Base-by-base conservation (phyloP, 2,113 vertebrate genomes). In the Equus quagga region DNA sequence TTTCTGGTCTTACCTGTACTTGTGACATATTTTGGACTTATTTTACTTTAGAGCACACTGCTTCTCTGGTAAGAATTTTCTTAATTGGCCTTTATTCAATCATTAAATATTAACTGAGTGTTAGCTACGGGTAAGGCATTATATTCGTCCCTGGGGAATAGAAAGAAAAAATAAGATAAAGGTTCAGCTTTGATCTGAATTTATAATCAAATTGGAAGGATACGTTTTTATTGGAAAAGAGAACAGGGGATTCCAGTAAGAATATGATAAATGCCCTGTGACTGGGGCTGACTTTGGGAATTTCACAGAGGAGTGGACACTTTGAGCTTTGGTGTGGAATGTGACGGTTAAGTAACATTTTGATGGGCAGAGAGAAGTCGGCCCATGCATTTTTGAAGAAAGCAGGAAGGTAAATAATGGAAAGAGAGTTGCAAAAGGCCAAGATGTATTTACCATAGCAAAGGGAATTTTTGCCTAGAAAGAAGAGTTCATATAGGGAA, bases 101-200 rank as follows among this genome's bases (percentile, higher is more conserved):
- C 92, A 95, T 96, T 97, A 98, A 96, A 93, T 97, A 96, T 97
- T 97, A 97, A 98, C 58, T 24, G 41, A 96, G 23, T 75, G 33
- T 84, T 79, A 96, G 88, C 60, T 88, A 78, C 4, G 75, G 60
- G 54, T 76, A 67, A 95, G 49, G 62, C 60, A 83, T 91, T 97
- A 56, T 96, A 91, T 79, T 96, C 10, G 23, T 60, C n/a, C 73
- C 86, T 91, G 5, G 46, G 86, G 58, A 33, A 93, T 94, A 83
- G 65, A 96, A 83, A 96, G 85, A 82, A 93, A 93, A 91, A 94
- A 91, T 64, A 88, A 92, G 33, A 84, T 79, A 85, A 94, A 98
- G 76, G 15, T 28, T 58, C 23, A 79, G 73, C 82, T 96, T 91
- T 96, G 86, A 89, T 69, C 33, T 79, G 92, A 93, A 96, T 86